Evolutionary conservation across 2,797 vertebrate species (phyloP), one percentile per base, ranked within the genome.

Genomic region (Periophthalmus magnuspinnatus): DNA sequence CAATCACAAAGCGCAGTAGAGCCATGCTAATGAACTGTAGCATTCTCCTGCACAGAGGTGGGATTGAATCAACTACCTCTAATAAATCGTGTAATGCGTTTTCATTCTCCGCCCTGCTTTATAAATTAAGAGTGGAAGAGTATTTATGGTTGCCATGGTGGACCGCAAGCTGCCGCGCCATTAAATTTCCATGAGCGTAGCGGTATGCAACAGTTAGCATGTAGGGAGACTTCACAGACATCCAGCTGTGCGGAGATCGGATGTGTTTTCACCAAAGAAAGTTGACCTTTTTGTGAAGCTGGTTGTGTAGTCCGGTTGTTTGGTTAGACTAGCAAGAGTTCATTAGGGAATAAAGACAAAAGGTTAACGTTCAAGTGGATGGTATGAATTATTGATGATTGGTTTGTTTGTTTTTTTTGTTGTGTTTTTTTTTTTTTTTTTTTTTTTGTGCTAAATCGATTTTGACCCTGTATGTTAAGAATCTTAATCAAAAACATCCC

Each of bases 31-130:
- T 71, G 65, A 77, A 68, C 52, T 72, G 17, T 58, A 57, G 55
- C 62, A 32, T 65, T 65, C 61, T 70, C 60, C 28, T 57, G 9
- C 14, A 55, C 65, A 21, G 68, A 59, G 36, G 57, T 63, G 67
- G 38, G 3, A 47, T 69, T 2, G 2, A 67, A 79, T 79, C 55
- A 57, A 67, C 65, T 67, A 69, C 72, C 61, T 67, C 68, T 63
- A 62, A 57, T 72, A 68, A 64, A 83, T 69, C 70, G 69, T 60
- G 38, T 69, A 74, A 81, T 76, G 32, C 64, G 68, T 81, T 76
- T 57, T 70, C 54, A 65, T 63, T 47, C 19, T 41, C 65, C 74
- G 80, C 61, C 69, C 74, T 75, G 69, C 82, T 78, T 77, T 63
- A 45, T 61, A 63, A 67, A 65, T 33, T 60, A 68, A 78, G 60